Conservation (phyloP, 2,797 vertebrate species). For the Sphaeramia orbicularis region DNA sequence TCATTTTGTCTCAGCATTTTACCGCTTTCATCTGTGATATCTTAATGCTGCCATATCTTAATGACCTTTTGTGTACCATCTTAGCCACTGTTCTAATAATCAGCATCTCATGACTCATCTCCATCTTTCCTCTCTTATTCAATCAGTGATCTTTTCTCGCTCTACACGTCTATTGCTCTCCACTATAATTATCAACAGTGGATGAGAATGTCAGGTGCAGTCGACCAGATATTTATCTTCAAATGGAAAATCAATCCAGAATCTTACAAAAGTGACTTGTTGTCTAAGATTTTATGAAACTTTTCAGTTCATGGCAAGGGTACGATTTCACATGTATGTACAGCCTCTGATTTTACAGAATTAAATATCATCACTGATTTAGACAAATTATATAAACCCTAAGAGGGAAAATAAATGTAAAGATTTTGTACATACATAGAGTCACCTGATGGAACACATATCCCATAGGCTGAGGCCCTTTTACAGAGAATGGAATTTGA, state of each 20-base stretch:
- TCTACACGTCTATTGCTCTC: conserved; percentile 70
- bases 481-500: no score
- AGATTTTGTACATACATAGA: no score
- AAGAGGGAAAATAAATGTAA: no score
- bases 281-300: conserved; percentile 44
- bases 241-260: conserved; percentile 67
- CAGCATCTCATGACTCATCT: conserved; percentile 78
- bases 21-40: conserved; percentile 67
- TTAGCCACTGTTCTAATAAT: conserved; percentile 77
- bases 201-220: conserved; percentile 80
- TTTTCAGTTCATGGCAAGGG: conserved; percentile 31
- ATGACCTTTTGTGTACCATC: conserved; percentile 79
- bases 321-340: conserved; percentile 6
- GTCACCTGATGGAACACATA: no score
- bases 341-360: background rate
- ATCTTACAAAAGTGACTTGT: conserved; percentile 41
- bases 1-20: conserved; percentile 57
- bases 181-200: conserved; percentile 75
- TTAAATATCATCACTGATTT: background rate
- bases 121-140: conserved; percentile 73
- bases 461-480: no score
- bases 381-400: no score
- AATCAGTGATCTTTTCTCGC: conserved; percentile 77
- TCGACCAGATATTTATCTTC: conserved; percentile 68
- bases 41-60: conserved; percentile 72